phyloP scores from a whole-genome alignment of 2,888 invertebrate species.

The Phyllotreta striolata region DNA sequence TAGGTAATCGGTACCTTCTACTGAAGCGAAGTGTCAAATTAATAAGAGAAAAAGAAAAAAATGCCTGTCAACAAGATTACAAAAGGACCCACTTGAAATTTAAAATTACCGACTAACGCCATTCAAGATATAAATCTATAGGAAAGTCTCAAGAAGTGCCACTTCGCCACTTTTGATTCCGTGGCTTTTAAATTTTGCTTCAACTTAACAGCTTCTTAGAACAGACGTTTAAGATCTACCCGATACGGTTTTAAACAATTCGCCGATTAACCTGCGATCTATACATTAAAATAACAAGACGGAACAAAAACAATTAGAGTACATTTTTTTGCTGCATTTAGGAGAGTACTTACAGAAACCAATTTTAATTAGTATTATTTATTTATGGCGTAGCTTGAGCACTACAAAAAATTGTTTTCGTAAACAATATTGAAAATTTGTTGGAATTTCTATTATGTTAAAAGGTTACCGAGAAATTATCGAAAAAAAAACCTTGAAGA shows the following conservation, averaged over 20 bases:
- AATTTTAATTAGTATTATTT: too few relatives aligned
- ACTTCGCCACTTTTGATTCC: slow-evolving; percentile 31
- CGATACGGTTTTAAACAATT: background rate
- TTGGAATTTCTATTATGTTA: too few relatives aligned
- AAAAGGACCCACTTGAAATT: slow-evolving; percentile 45
- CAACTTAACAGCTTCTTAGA: slow-evolving; percentile 46
- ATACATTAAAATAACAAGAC: too few relatives aligned
- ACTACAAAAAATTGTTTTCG: too few relatives aligned
- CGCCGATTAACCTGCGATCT: too few relatives aligned
- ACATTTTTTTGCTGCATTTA: too few relatives aligned
- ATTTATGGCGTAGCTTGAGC: too few relatives aligned
- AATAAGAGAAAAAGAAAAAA: slow-evolving; percentile 10
- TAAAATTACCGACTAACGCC: slow-evolving; percentile 49
- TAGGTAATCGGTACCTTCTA: background rate
- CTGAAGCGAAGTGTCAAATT: slow-evolving; percentile 5
- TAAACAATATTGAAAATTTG: too few relatives aligned
- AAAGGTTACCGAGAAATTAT: too few relatives aligned
- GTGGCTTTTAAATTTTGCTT: slow-evolving; percentile 30
- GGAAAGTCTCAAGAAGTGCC: slow-evolving; percentile 32
- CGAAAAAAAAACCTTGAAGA: background rate
- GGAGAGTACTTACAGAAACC: too few relatives aligned
- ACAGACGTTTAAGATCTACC: slow-evolving; percentile 14
- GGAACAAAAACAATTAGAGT: too few relatives aligned
- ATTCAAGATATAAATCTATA: slow-evolving; percentile 54
- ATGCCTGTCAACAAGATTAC: slow-evolving; percentile 41